Conservation (phyloP, 2,113 vertebrate genomes). For the Oceanodroma tethys region DNA sequence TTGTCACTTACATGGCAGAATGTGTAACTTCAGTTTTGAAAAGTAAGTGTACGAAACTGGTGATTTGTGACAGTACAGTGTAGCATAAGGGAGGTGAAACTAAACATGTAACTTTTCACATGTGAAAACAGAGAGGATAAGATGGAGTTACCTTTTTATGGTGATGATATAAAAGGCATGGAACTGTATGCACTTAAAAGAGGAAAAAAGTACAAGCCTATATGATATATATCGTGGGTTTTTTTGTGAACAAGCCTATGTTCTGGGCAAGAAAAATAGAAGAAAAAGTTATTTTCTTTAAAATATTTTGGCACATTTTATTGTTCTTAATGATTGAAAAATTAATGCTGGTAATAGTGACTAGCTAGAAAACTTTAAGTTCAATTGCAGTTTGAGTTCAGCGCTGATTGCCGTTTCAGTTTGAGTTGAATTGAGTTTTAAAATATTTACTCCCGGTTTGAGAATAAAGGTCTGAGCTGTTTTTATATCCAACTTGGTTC, state of each 20-base stretch:
- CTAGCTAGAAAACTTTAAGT: neutral
- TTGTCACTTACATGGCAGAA: neutral
- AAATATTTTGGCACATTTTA: neutral
- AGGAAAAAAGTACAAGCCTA: neutral
- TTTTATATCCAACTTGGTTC: neutral
- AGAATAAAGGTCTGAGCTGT: neutral
- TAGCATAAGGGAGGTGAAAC: neutral
- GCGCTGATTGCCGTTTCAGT: neutral
- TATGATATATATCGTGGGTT: rapidly evolving
- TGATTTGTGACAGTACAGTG: neutral
- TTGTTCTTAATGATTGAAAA: neutral
- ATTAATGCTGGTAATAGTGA: neutral
- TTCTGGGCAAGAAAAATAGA: neutral
- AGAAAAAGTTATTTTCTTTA: neutral
- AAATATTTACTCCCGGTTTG: neutral
- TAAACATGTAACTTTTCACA: neutral
- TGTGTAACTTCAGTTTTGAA: neutral
- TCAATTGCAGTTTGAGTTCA: neutral
- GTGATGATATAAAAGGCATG: neutral
- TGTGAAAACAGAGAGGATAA: neutral
- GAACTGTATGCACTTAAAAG: neutral
- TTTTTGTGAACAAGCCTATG: neutral
- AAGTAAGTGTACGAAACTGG: neutral
- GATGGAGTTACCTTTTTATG: neutral
- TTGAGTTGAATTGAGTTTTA: neutral